Base-by-base conservation (phyloP, 2,888 invertebrate genomes). In the Hybos culiciformis region DNA sequence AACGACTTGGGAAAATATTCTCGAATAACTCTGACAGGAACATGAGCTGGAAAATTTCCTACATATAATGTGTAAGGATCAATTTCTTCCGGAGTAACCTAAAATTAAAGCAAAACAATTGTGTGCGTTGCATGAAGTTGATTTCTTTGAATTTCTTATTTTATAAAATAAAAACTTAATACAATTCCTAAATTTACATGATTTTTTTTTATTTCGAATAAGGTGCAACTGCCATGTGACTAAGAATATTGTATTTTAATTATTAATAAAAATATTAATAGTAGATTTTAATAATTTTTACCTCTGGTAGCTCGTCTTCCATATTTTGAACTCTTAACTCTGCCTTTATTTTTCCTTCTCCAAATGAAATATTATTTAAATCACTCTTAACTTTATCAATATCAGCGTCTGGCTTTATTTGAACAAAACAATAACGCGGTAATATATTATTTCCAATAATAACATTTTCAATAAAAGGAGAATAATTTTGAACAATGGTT, bases 11-110 rank as follows among this genome's bases (percentile, higher is more conserved):
- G 74, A 57, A 75, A 78, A 50, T 72, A 71, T 46, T 70, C 70
- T 49, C 75, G 74, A 12, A 80, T 73, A 50, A 73, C 71, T 44
- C 73, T 72, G 31, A 75, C 73, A 32, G 74, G 74, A 37, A 79
- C 72, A 49, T 75, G 74, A 48, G 75, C 73, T 2, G 79, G 75
- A 46, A 80, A 63, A 57, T 80, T 80, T 39, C 79, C 78, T 47
- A 80, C 74, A 47, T 78, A 80, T 33, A 80, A 63, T 33, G 77
- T 77, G 46, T 71, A 75, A 2, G 80, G 79, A 61, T 80, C 78
- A 24, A 80, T 76, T 52, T 76, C 74, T 52, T 76, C 76, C 1
- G 75, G 71, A 29, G 68, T 67, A 2, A 67, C 54, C 37, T 58
- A n/a, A n/a, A n/a, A 18, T n/a, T n/a, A n/a, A 38, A 45, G 20